Base-by-base conservation (phyloP, 1,140 invertebrate genomes). In the Dinothrombium tinctorium region DNA sequence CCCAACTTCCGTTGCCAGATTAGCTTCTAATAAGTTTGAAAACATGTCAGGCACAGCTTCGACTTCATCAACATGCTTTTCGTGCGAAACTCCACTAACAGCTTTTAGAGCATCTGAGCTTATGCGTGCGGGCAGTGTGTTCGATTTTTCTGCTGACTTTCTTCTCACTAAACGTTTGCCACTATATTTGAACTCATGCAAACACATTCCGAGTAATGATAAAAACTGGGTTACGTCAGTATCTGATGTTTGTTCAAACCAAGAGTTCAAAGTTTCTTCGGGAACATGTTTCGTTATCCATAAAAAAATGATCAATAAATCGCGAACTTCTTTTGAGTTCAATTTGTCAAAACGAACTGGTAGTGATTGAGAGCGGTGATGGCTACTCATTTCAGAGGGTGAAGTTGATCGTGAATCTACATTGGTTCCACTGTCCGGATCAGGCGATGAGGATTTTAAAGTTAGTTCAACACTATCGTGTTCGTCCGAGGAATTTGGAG, bases 271-370 rank as follows among this genome's bases (percentile, higher is more conserved):
- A 49, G 80, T 72, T 47, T 83, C 77, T 54, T 86, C 79, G 22
- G 75, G 73, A 35, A 89, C 55, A 59, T 89, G 76, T 56, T 86
- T 87, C 20, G 92, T 63, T 33, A 90, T 72, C 60, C 86, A 89
- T 14, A 94, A 59, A 55, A 87, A 84, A 54, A 79, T 82, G 2
- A 92, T 57, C 12, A 95, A 62, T 14, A 94, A 63, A 60, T 95
- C 86, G 53, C 76, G 77, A 23, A 81, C 71, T 64, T 89, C 82
- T 8, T 59, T 51, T 0, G 59, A 53, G 41, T 67, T 70, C n/a
- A 84, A 62, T 58, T 78, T 81, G 56, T 86, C 79, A 50, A 68
- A 73, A 33, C 57, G 47, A 63, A 66, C 6, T 14, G 52, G 52
- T 29, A 51, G 28, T 20, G 49, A 51, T 20, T 50, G 50, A 8